Conservation (phyloP, 2,797 vertebrate genomes). For the Rhinophrynus dorsalis region DNA sequence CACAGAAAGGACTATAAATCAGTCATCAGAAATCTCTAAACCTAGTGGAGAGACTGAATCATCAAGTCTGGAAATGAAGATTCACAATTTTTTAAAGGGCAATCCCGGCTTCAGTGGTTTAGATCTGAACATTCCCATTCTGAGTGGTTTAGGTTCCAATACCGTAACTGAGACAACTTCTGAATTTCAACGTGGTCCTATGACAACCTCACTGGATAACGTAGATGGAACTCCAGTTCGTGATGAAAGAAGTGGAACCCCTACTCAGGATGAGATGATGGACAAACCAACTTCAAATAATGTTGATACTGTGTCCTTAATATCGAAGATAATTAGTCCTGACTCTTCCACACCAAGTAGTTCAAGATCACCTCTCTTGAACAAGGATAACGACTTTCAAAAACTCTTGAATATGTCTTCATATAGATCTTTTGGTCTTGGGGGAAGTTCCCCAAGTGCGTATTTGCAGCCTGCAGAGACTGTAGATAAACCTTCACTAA, state of each 20-base stretch:
- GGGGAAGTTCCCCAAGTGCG: slow-evolving; percentile 74
- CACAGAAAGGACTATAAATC: slow-evolving; percentile 60
- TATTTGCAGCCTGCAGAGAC: slow-evolving; percentile 79
- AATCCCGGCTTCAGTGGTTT: slow-evolving; percentile 92
- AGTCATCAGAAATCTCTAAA: slow-evolving; percentile 64
- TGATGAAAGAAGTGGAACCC: slow-evolving; percentile 90
- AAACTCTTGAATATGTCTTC: slow-evolving; percentile 62
- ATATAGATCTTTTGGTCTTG: slow-evolving; percentile 64
- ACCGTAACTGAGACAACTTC: slow-evolving; percentile 58
- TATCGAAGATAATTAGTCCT: slow-evolving; percentile 74
- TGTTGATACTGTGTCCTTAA: slow-evolving; percentile 72
- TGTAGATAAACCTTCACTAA: slow-evolving; percentile 80
- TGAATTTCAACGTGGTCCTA: slow-evolving; percentile 69
- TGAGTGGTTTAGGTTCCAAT: slow-evolving; percentile 74
- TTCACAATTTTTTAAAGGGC: slow-evolving; percentile 96
- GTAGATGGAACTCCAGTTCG: slow-evolving; percentile 91
- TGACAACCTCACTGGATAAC: slow-evolving; percentile 77
- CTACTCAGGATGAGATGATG: slow-evolving; percentile 99
- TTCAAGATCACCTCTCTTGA: slow-evolving; percentile 65
- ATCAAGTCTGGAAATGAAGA: slow-evolving; percentile 93
- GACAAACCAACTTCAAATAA: slow-evolving; percentile 80
- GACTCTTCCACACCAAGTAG: slow-evolving; percentile 76
- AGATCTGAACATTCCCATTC: slow-evolving; percentile 78
- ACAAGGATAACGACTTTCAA: slow-evolving; percentile 65
- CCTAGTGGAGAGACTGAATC: slow-evolving; percentile 67